These are phyloP conservation scores for Camelus bactrianus DNA, from an alignment of 2,113 vertebrate genomes.

Conservation along the genomic window DNA sequence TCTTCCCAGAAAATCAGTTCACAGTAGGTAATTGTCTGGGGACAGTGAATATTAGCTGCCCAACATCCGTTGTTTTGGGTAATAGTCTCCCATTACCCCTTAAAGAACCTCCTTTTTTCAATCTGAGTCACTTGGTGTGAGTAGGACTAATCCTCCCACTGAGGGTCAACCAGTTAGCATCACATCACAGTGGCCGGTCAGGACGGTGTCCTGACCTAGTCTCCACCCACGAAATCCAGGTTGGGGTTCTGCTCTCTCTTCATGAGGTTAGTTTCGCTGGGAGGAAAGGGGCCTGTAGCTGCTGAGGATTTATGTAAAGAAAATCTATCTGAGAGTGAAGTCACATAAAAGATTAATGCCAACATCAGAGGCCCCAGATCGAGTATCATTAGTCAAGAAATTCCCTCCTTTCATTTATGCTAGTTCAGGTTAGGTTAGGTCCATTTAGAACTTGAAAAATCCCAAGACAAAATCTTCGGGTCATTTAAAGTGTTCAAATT, in stretches of 20 bases:
- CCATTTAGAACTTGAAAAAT: neutral
- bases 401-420: neutral
- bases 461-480: neutral
- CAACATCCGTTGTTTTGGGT: neutral
- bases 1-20: constrained; percentile 5
- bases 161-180: neutral
- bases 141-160: neutral
- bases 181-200: neutral
- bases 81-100: neutral
- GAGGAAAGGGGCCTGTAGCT: neutral
- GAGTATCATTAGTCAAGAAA: neutral
- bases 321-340: neutral
- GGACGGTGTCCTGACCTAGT: too few relatives aligned
- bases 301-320: neutral
- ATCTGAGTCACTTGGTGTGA: neutral
- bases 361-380: neutral
- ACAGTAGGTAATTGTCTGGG: neutral
- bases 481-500: constrained; percentile 32
- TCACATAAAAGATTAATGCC: neutral
- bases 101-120: neutral
- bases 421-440: constrained; percentile 5
- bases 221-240: neutral
- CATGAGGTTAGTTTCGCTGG: neutral
- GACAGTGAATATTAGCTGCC: neutral
- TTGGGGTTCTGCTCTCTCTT: neutral